Percentiles rank a stretch among this genome's conserved stretches.
Conservation (phyloP, 2,113 vertebrate species). For the Ciconia stormi region DNA sequence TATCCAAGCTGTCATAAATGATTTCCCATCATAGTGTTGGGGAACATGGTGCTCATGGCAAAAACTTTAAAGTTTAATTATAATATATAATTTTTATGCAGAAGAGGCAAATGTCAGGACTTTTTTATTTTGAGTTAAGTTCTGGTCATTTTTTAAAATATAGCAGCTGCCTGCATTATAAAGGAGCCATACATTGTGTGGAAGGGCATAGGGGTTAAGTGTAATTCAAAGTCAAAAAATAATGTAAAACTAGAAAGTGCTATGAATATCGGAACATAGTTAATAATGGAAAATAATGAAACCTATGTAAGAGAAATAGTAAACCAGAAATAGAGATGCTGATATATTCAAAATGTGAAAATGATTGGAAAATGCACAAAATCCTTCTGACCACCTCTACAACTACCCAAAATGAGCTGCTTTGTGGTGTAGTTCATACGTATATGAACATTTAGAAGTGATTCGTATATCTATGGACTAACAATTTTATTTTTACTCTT, state of each 20-base stretch:
- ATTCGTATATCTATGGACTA: background rate
- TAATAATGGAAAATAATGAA: conserved; percentile 37
- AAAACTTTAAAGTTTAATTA: conserved; percentile 99
- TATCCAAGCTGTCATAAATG: conserved; percentile 98
- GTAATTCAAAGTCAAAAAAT: conserved; percentile 46
- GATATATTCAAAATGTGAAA: background rate
- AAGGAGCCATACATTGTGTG: conserved; percentile 44
- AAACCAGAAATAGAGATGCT: background rate
- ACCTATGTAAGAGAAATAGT: background rate
- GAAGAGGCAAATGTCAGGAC: conserved; percentile 92
- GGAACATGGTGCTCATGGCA: conserved; percentile 92
- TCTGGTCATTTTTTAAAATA: conserved; percentile 85
- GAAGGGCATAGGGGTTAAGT: conserved; percentile 57
- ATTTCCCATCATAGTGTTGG: conserved; percentile 93
- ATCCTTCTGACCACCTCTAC: background rate
- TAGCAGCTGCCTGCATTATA: conserved; percentile 71
- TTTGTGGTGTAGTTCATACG: background rate
- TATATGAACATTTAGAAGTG: background rate
- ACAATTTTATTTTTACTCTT: conserved; percentile 23
- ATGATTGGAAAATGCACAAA: background rate
- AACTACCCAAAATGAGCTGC: background rate
- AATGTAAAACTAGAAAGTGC: conserved; percentile 33
- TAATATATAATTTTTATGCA: conserved; percentile 98
- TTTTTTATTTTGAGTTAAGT: conserved; percentile 92
- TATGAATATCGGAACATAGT: conserved; percentile 4